Percentiles rank a stretch among this genome's conserved stretches.
Evolutionary conservation across 2,888 invertebrate genomes (phyloP).

Genomic region (Nomada lathburiana): DNA sequence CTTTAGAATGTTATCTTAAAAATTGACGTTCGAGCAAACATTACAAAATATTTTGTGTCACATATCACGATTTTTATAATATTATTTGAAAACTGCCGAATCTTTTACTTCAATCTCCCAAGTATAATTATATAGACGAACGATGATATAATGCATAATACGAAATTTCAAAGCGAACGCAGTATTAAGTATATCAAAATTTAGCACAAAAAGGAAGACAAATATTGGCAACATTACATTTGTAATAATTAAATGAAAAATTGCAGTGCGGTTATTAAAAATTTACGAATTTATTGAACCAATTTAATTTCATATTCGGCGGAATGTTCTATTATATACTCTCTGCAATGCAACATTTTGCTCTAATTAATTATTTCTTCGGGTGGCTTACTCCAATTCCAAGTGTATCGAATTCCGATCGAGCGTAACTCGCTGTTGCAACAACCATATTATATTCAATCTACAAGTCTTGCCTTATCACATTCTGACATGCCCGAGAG

Average conservation of each 20-base stretch:
- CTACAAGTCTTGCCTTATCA: background rate
- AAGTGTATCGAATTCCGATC: background rate
- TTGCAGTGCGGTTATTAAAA: background rate
- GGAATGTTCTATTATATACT: background rate
- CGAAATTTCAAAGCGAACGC: too few relatives aligned
- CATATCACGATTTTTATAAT: background rate
- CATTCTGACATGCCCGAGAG: background rate
- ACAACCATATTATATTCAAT: background rate
- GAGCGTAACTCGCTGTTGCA: background rate
- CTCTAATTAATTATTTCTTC: background rate
- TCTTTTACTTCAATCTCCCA: too few relatives aligned
- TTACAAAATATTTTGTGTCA: too few relatives aligned
- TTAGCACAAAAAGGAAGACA: too few relatives aligned
- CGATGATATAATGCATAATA: too few relatives aligned
- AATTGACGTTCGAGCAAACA: background rate
- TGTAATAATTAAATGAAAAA: background rate
- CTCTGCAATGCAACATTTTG: background rate
- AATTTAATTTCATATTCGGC: background rate
- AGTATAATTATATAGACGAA: too few relatives aligned
- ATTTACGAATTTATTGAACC: background rate
- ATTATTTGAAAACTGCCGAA: background rate
- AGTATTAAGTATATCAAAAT: too few relatives aligned
- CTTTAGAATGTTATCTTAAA: background rate
- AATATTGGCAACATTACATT: too few relatives aligned
- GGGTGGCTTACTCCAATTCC: background rate